phyloP scores from a whole-genome alignment of 2,888 invertebrate species.

The Oeneis ivallda region DNA sequence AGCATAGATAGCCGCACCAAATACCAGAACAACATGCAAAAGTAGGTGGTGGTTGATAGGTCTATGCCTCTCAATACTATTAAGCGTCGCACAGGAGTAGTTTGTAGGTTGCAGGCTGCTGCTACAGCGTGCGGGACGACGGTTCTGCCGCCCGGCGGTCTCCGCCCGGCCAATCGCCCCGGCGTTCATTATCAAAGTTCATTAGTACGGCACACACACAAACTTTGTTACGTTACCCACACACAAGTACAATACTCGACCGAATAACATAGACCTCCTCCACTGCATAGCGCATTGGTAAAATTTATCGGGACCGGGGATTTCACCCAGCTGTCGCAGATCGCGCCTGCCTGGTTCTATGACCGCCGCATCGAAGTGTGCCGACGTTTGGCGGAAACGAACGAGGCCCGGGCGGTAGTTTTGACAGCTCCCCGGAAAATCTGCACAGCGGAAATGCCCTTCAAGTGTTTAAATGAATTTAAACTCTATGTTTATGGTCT shows the following conservation, averaged over 20 bases:
- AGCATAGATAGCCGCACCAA: slow-evolving; percentile 33
- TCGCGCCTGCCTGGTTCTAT: slow-evolving; percentile 51
- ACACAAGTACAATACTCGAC: slow-evolving; percentile 45
- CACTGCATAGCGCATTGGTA: slow-evolving; percentile 40
- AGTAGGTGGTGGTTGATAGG: slow-evolving; percentile 37
- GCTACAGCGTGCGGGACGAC: slow-evolving; percentile 51
- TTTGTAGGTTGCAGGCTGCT: slow-evolving; percentile 60
- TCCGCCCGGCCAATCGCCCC: slow-evolving; percentile 65
- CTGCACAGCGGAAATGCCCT: slow-evolving; percentile 63
- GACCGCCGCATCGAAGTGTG: slow-evolving; percentile 55
- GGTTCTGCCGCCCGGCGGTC: slow-evolving; percentile 43
- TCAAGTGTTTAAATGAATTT: slow-evolving; percentile 19
- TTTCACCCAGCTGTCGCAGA: slow-evolving; percentile 46
- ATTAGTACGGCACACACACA: slow-evolving; percentile 73
- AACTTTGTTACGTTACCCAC: slow-evolving; percentile 33
- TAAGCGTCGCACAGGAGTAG: slow-evolving; percentile 49
- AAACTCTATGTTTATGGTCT: slow-evolving; percentile 12
- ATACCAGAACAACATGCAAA: slow-evolving; percentile 40
- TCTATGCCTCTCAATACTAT: slow-evolving; percentile 36
- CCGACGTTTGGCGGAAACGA: slow-evolving; percentile 64
- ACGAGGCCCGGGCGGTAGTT: slow-evolving; percentile 63
- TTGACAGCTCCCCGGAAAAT: slow-evolving; percentile 72
- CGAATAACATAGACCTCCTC: slow-evolving; percentile 50
- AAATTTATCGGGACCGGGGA: slow-evolving; percentile 32
- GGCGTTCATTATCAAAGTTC: slow-evolving; percentile 81